phyloP scores from a whole-genome alignment of 1,140 invertebrate genomes.

The Bombus cullumanus region DNA sequence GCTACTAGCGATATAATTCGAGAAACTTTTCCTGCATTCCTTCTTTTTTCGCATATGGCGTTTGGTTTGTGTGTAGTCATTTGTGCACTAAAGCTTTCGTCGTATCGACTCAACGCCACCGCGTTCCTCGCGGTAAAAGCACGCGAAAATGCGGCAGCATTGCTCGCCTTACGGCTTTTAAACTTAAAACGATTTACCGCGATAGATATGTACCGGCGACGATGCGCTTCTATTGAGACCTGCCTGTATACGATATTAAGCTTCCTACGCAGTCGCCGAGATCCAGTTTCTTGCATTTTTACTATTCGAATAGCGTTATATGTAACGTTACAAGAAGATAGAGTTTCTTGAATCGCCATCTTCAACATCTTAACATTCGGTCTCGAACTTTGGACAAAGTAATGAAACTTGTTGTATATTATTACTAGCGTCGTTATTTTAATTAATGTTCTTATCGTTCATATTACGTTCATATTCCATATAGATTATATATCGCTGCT shows the following conservation, averaged over 20 bases:
- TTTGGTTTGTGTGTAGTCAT: conserved; percentile 25
- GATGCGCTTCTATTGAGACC: background rate
- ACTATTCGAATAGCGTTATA: background rate
- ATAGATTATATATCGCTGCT: no score
- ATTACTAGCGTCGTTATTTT: no score
- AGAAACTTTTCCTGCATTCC: background rate
- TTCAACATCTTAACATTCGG: no score
- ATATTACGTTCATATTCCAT: no score
- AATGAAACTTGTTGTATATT: no score
- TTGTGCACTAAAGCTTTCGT: conserved; percentile 1
- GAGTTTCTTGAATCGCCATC: no score
- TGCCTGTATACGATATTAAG: background rate
- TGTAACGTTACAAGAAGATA: background rate
- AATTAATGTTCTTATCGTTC: no score
- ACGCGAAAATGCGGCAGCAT: background rate
- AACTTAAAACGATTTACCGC: conserved; percentile 32
- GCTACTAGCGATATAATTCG: background rate
- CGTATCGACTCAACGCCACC: background rate
- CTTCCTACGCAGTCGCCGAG: background rate
- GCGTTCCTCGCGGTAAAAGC: conserved; percentile 30
- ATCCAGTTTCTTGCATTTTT: background rate
- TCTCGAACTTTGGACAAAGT: no score
- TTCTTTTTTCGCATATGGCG: background rate
- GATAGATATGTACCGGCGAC: background rate
- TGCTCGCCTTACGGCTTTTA: conserved; percentile 20